A percentile compares a stretch with the other conserved stretches of the same genome.
These are phyloP conservation scores for Centropus unirufus DNA, from an alignment of 2,113 vertebrate genomes.

Conservation along the genomic window DNA sequence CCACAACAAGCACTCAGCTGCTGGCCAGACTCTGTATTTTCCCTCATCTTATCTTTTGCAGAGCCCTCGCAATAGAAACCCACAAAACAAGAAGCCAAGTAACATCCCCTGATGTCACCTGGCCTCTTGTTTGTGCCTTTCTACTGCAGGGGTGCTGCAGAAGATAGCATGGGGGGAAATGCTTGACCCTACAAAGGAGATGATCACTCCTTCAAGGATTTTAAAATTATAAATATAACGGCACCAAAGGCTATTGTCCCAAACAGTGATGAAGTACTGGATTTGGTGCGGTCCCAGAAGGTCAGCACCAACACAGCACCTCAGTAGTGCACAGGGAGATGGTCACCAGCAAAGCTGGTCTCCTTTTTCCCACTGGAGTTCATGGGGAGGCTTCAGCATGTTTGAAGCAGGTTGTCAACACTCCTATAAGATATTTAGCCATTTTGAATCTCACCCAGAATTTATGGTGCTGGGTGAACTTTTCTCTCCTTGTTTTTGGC, in stretches of 20 bases:
- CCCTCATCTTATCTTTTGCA: not conserved
- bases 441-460: not conserved
- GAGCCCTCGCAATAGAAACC: not conserved
- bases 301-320: not conserved
- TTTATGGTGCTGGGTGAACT: not conserved
- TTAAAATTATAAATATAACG: not conserved
- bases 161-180: not conserved
- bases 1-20: not conserved
- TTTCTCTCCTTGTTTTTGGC: not conserved
- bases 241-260: not conserved
- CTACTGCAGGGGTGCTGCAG: not conserved
- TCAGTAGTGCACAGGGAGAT: not conserved
- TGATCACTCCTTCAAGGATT: not conserved
- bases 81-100: not conserved
- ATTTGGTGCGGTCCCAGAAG: accelerated
- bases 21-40: not conserved
- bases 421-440: not conserved
- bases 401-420: not conserved
- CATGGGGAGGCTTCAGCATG: not conserved
- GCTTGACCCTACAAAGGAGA: not conserved
- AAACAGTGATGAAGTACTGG: not conserved
- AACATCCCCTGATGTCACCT: no score
- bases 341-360: not conserved
- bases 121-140: not conserved
- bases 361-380: not conserved